Evolutionary conservation across 2,797 vertebrate genomes (phyloP).

Genomic region (Antennarius maculatus): DNA sequence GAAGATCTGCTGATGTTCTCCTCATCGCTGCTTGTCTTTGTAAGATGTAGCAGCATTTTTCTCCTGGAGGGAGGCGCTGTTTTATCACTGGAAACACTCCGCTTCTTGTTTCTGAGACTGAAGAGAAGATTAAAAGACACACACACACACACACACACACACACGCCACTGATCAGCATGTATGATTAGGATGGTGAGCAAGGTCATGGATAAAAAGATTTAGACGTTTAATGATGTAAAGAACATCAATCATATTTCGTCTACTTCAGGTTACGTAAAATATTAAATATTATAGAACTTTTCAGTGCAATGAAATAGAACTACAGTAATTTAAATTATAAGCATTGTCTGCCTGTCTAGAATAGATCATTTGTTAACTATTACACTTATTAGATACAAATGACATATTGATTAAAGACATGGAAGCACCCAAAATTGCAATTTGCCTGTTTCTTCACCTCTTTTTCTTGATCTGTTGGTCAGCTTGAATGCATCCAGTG

Average conservation of each 20-base stretch:
- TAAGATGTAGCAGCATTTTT: not conserved
- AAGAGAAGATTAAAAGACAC: not conserved
- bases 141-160: too few species aligned
- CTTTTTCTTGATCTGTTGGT: slow-evolving; percentile 15
- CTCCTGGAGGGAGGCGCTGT: slow-evolving; percentile 8
- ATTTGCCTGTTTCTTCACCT: slow-evolving; percentile 16
- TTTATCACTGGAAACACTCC: not conserved
- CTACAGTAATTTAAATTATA: too few species aligned
- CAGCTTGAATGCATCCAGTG: not conserved
- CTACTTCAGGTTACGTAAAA: not conserved
- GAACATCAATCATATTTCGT: not conserved
- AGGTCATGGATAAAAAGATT: not conserved
- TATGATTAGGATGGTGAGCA: not conserved
- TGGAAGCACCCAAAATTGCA: not conserved
- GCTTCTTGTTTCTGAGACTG: slow-evolving; percentile 19
- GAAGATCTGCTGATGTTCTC: slow-evolving; percentile 16
- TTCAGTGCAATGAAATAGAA: too few species aligned
- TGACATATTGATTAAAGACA: not conserved
- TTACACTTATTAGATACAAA: not conserved
- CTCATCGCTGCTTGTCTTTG: slow-evolving; percentile 33
- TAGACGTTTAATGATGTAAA: not conserved
- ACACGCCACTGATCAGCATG: not conserved
- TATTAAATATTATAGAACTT: not conserved
- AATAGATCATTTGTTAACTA: too few species aligned
- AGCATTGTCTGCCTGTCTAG: too few species aligned